Evolutionary conservation across 2,888 invertebrate species (phyloP).

Genomic region (Catonia carolina): DNA sequence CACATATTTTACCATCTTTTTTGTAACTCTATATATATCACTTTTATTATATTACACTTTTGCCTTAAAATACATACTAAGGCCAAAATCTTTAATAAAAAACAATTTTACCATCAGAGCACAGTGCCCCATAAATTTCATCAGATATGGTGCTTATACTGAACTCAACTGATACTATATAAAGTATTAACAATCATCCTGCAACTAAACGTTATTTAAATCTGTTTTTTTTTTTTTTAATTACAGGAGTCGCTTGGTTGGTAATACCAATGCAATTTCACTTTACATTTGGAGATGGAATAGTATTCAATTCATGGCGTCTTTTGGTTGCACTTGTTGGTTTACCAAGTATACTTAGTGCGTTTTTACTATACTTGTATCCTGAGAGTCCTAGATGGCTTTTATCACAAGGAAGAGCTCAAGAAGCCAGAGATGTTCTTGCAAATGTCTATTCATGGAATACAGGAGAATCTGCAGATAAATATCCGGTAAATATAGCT

Average conservation of each 20-base stretch:
- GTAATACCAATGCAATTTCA: conserved; percentile 52
- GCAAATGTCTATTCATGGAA: conserved; percentile 54
- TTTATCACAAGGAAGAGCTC: conserved; percentile 53
- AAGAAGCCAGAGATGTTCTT: conserved; percentile 54
- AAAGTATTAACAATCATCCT: no score
- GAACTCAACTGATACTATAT: no score
- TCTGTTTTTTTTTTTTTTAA: conserved; percentile 20
- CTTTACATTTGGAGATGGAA: conserved; percentile 35
- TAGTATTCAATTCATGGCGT: conserved; percentile 67
- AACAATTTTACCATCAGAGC: no score
- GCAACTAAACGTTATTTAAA: no score
- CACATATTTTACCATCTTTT: no score
- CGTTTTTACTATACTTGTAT: conserved; percentile 50
- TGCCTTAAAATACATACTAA: no score
- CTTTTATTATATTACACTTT: no score
- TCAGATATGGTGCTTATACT: no score
- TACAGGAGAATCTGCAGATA: conserved; percentile 43
- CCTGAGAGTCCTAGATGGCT: conserved; percentile 78
- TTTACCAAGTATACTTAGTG: conserved; percentile 55
- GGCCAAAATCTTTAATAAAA: no score
- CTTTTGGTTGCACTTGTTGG: conserved; percentile 60
- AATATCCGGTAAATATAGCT: conserved; percentile 47
- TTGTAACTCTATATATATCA: no score
- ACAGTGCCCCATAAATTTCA: no score
- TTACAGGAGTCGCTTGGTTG: conserved; percentile 58